Base-by-base conservation (phyloP, 2,888 invertebrate genomes). In the Drosophila formosana region DNA sequence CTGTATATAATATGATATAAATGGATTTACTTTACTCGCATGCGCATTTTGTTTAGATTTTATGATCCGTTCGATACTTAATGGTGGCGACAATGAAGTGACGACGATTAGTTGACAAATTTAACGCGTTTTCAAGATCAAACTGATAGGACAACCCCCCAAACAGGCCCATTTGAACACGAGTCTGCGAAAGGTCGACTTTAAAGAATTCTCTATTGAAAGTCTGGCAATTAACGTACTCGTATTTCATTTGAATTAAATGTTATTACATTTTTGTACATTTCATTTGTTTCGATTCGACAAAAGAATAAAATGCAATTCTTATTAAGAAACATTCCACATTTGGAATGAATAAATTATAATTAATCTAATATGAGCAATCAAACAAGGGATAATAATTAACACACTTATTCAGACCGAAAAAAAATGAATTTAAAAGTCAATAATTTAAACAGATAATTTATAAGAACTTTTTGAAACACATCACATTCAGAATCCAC, bases 21-120 rank as follows among this genome's bases (percentile, higher is more conserved):
- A 49, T 55, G 28, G 30, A 53, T 53, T 28, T 49, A 50, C 49
- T 53, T 28, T 23, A 50, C 49, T 11, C 25, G 5, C 25, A 43
- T 43, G 30, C 26, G 51, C 37, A 47, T 47, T 72, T 60, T 49
- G 30, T 52, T 55, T 60, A 52, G 43, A 34, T 66, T 79, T 75
- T 25, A 75, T 53, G 52, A 63, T 49, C 51, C 13, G 51, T 43
- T 43, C 50, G 55, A 43, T 66, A 66, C 37, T 37, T 61, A 68
- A 83, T 71, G 80, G 52, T 76, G 52, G 25, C 37, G 69, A 65
- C 83, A 79, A 85, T 80, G 74, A 80, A 74, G 74, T 88, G 89
- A 72, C 64, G 67, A 80, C 69, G 89, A 86, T 86, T 88, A 83
- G 71, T 63, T 68, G 57, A 62, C 68, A 77, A 50, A 66, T 68